Base-by-base conservation (phyloP, 2,888 invertebrate species). In the Sclerodermus sp. region DNA sequence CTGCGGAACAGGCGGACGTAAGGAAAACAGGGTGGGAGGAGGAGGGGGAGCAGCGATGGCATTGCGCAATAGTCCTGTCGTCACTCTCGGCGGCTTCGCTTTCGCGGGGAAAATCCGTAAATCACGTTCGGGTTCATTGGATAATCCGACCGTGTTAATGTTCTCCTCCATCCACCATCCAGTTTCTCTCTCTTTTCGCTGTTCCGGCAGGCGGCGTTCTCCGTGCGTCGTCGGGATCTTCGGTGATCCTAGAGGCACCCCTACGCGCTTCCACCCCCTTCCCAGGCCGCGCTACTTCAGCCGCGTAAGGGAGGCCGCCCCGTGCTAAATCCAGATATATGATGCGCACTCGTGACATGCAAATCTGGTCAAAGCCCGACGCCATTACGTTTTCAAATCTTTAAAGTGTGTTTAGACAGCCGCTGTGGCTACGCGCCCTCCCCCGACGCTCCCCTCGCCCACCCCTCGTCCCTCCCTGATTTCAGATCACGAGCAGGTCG, bases 381-480 rank as follows among this genome's bases (percentile, higher is more conserved):
- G 70, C 76, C 76, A 77, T 77, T 77, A 76, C 76, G 74, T 77
- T 77, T 77, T 76, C 75, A 76, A 77, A 77, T 77, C 77, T 77
- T 77, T 77, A 77, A 77, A 77, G 77, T 76, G 76, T 77, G 74
- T 77, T 77, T 77, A 76, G 76, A 77, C 74, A 77, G 77, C 66
- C 71, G 70, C 68, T 68, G 58, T 59, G 30, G 32, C 41, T 39
- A 41, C 48, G 44, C 51, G 49, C 38, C 39, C 48, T 45, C 47
- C n/a, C n/a, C n/a, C n/a, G n/a, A n/a, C n/a, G n/a, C n/a, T n/a
- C n/a, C n/a, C n/a, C n/a, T 42, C 47, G 34, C 17, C 38, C 40
- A 37, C 38, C 47, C 44, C 42, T 15, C 41, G 3, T 12, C 23
- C 3, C 3, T 8, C 23, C 23, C 23, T 8, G 8, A 23, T 5